A percentile compares a stretch with the other conserved stretches of the same genome.
phyloP scores from a whole-genome alignment of 1,140 invertebrate genomes.

The Lethrus apterus region DNA sequence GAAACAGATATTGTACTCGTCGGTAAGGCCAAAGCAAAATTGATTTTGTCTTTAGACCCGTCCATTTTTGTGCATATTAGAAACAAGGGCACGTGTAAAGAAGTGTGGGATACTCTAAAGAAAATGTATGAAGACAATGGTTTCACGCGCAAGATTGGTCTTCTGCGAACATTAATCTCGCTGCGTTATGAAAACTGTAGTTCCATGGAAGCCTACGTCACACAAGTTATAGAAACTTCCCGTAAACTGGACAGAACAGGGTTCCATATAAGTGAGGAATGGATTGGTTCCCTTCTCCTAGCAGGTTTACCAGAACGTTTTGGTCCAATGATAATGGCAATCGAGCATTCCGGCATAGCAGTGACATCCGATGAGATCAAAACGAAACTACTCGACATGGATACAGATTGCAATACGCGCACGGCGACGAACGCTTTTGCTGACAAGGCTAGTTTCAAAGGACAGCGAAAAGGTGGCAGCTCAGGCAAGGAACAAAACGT shows the following conservation, averaged over 20 bases:
- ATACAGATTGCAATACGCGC: too few species aligned
- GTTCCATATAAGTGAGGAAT: slow-evolving; percentile 35
- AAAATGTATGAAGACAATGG: slow-evolving; percentile 17
- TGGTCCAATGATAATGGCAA: slow-evolving; percentile 40
- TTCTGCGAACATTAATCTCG: slow-evolving; percentile 8
- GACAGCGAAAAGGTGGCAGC: too few species aligned
- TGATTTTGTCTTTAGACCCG: slow-evolving; percentile 17
- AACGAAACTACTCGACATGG: slow-evolving; percentile 36
- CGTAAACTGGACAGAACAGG: slow-evolving; percentile 26
- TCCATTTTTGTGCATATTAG: slow-evolving; percentile 14
- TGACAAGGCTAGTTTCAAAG: background rate
- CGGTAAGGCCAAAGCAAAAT: slow-evolving; percentile 5
- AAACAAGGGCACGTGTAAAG: slow-evolving; percentile 1
- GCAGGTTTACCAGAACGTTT: slow-evolving; percentile 37
- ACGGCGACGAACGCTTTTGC: too few species aligned
- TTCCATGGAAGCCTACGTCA: slow-evolving; percentile 16
- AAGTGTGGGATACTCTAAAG: slow-evolving; percentile 14
- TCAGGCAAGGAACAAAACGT: too few species aligned
- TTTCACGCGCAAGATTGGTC: slow-evolving; percentile 17
- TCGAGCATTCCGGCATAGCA: slow-evolving; percentile 34
- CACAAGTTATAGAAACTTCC: slow-evolving; percentile 13
- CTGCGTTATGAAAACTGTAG: slow-evolving; percentile 9
- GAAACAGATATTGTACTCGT: slow-evolving; percentile 1
- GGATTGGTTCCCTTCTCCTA: slow-evolving; percentile 35
- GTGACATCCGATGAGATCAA: slow-evolving; percentile 39